Evolutionary conservation across 1,140 invertebrate genomes (phyloP).

Genomic region (Acyrthosiphon pisum): DNA sequence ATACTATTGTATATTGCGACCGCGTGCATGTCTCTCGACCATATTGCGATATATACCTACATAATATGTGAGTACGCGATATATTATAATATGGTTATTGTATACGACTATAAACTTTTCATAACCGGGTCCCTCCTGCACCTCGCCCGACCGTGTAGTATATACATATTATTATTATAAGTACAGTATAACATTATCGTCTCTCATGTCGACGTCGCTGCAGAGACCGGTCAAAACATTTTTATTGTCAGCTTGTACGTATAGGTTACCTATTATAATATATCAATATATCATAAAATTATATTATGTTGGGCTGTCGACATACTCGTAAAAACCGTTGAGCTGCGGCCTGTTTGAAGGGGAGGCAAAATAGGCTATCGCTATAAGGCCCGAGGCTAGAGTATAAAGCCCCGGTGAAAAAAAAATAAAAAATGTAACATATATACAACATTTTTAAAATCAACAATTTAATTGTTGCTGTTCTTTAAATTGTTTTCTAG

Average conservation of each 20-base stretch:
- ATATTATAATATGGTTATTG: neutral
- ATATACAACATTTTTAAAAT: too few relatives aligned
- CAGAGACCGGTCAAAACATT: constrained; percentile 13
- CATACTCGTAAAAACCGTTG: neutral
- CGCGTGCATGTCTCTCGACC: neutral
- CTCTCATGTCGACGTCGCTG: neutral
- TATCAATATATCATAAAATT: neutral
- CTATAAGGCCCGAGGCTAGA: neutral
- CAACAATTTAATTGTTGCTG: neutral
- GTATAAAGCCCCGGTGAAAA: too few relatives aligned
- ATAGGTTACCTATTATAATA: neutral
- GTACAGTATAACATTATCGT: neutral
- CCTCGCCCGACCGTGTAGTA: neutral
- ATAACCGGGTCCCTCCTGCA: neutral
- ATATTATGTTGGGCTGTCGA: neutral
- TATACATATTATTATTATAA: neutral
- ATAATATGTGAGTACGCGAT: neutral
- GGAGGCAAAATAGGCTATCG: neutral
- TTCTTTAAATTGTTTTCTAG: neutral
- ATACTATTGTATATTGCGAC: neutral
- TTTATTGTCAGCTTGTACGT: neutral
- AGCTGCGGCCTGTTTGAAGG: neutral
- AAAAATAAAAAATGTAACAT: neutral
- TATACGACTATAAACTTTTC: neutral
- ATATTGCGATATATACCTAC: too few relatives aligned